These are phyloP conservation scores for Poeciliopsis paucimaculata DNA, from an alignment of 2,797 vertebrate genomes.

Conservation along the genomic window DNA sequence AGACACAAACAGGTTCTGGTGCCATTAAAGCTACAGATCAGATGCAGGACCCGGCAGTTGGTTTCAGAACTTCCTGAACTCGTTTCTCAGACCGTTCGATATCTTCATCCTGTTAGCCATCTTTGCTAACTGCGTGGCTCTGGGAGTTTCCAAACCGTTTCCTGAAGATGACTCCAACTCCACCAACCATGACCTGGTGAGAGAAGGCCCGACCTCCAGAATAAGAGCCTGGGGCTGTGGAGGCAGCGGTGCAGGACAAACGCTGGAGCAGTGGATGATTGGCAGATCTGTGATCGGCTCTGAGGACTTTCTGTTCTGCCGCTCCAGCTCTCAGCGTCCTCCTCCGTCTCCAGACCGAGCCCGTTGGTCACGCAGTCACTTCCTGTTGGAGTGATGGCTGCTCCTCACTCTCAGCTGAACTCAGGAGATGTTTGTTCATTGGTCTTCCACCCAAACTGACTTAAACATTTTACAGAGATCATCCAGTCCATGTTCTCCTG, in stretches of 20 bases:
- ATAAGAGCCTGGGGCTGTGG: not conserved
- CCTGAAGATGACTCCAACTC: conserved; percentile 82
- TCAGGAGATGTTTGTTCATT: not conserved
- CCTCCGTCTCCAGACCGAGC: conserved; percentile 24
- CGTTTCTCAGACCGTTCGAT: conserved; percentile 71
- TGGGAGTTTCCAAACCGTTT: conserved; percentile 81
- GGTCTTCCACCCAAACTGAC: not conserved
- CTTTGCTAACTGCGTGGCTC: conserved; percentile 80
- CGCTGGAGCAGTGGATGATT: conserved; percentile 30
- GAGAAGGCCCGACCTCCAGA: conserved; percentile 1
- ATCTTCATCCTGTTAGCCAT: conserved; percentile 82
- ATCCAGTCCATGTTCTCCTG: not conserved
- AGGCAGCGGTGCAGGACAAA: conserved; percentile 17
- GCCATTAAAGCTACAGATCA: not conserved
- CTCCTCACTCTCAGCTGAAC: not conserved
- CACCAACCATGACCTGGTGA: conserved; percentile 82
- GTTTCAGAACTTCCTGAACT: conserved; percentile 31
- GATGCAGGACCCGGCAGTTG: not conserved
- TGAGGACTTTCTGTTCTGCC: conserved; percentile 49
- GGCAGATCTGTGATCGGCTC: conserved; percentile 42
- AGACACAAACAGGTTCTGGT: not conserved
- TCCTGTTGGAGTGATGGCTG: conserved; percentile 24
- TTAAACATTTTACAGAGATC: not conserved
- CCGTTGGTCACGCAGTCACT: conserved; percentile 12
- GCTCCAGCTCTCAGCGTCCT: conserved; percentile 3